Percentiles rank a stretch among this genome's conserved stretches.
Conservation (phyloP, 2,113 vertebrate species). For the Pogonocichla stellata region DNA sequence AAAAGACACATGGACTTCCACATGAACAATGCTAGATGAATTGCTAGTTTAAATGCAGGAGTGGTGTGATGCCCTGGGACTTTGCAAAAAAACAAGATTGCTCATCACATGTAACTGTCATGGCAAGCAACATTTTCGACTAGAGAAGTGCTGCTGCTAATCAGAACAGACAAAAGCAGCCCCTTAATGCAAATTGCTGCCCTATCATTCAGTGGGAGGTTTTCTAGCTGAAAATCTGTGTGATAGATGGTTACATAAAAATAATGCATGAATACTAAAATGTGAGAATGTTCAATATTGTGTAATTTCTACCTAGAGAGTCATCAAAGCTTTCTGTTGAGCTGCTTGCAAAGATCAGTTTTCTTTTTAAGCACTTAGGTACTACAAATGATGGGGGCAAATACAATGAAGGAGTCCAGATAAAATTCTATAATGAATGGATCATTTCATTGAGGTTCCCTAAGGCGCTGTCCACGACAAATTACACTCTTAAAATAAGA, state of each 20-base stretch:
- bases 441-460: background rate
- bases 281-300: background rate
- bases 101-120: background rate
- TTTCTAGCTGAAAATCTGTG: background rate
- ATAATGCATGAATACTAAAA: background rate
- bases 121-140: background rate
- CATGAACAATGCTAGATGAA: background rate
- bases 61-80: background rate
- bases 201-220: background rate
- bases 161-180: background rate
- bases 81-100: background rate
- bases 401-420: background rate
- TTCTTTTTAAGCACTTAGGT: background rate
- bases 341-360: background rate
- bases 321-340: background rate
- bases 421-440: background rate
- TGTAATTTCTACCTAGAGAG: background rate
- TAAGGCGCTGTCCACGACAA: background rate
- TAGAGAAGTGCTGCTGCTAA: conserved; percentile 5
- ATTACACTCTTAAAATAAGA: background rate
- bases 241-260: background rate
- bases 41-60: background rate
- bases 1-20: background rate
- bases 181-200: background rate
- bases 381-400: background rate